These are phyloP conservation scores for Kuschelorhynchus macadamiae DNA, from an alignment of 2,888 invertebrate species.

Conservation along the genomic window DNA sequence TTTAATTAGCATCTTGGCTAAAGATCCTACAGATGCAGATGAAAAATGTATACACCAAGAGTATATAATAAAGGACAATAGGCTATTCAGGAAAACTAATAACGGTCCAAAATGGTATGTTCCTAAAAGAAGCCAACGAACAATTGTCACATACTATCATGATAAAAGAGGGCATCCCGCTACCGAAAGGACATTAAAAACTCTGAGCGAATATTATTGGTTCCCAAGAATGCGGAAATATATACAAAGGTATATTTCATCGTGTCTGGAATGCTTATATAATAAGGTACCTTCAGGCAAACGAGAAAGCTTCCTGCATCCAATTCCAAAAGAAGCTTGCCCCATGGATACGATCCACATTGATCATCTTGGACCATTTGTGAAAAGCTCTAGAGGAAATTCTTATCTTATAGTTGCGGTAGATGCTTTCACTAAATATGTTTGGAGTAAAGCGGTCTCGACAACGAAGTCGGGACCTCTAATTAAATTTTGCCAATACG, in stretches of 20 bases:
- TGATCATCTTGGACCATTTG: slow-evolving; percentile 39
- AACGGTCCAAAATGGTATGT: not conserved
- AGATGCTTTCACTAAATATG: not conserved
- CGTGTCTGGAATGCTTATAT: too few relatives aligned
- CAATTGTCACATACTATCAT: slow-evolving; percentile 33
- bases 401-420: not conserved
- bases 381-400: not conserved
- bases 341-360: slow-evolving; percentile 38
- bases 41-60: slow-evolving; percentile 11
- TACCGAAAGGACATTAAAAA: too few relatives aligned
- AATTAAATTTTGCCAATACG: slow-evolving; percentile 43
- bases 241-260: slow-evolving; percentile 14
- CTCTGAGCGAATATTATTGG: slow-evolving; percentile 7
- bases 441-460: slow-evolving; percentile 47
- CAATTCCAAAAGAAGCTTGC: not conserved
- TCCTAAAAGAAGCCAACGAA: slow-evolving; percentile 1
- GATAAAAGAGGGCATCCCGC: too few relatives aligned
- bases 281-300: too few relatives aligned
- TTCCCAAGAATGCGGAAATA: slow-evolving; percentile 43
- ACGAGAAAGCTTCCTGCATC: too few relatives aligned
- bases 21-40: slow-evolving; percentile 29
- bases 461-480: slow-evolving; percentile 38
- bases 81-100: not conserved
- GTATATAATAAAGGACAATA: not conserved
- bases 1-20: slow-evolving; percentile 4